Conservation (phyloP, 2,888 invertebrate genomes). For the Parthenolecanium corni region DNA sequence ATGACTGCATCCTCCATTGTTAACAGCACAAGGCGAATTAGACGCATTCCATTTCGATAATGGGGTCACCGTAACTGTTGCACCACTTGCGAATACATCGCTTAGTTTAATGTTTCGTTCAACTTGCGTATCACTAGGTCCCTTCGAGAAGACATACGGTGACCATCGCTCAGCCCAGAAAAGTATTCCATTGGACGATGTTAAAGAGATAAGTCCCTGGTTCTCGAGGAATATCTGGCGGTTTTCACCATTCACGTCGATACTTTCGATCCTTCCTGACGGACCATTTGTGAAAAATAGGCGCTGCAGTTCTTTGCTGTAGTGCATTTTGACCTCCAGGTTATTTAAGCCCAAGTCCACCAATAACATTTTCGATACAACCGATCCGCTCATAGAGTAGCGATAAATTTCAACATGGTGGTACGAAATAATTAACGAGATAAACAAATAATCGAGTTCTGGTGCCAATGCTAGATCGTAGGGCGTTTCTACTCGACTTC, state of each 20-base stretch:
- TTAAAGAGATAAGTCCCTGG: neutral
- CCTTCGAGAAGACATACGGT: too few species aligned
- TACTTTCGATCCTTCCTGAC: constrained; percentile 52
- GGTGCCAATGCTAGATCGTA: constrained; percentile 56
- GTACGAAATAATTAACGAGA: neutral
- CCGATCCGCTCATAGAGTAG: neutral
- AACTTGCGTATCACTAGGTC: too few species aligned
- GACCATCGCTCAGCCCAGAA: neutral
- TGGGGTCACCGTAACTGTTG: too few species aligned
- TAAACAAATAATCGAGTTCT: constrained; percentile 47
- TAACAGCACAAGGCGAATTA: constrained; percentile 43
- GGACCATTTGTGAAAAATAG: constrained; percentile 58
- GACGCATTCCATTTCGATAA: too few species aligned
- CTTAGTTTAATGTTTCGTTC: too few species aligned
- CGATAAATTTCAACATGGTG: neutral
- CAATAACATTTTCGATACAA: constrained; percentile 17
- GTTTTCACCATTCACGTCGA: constrained; percentile 48
- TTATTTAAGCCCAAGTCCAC: neutral
- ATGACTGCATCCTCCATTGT: constrained; percentile 58
- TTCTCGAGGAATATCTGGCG: neutral
- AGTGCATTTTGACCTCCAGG: constrained; percentile 45
- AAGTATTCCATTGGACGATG: neutral
- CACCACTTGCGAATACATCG: too few species aligned
- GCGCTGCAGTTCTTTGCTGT: constrained; percentile 45
- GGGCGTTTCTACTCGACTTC: constrained; percentile 49